Percentiles rank a stretch among this genome's conserved stretches.
These are phyloP conservation scores for Tamias sibiricus DNA, from an alignment of 2,113 vertebrate species.

Conservation along the genomic window DNA sequence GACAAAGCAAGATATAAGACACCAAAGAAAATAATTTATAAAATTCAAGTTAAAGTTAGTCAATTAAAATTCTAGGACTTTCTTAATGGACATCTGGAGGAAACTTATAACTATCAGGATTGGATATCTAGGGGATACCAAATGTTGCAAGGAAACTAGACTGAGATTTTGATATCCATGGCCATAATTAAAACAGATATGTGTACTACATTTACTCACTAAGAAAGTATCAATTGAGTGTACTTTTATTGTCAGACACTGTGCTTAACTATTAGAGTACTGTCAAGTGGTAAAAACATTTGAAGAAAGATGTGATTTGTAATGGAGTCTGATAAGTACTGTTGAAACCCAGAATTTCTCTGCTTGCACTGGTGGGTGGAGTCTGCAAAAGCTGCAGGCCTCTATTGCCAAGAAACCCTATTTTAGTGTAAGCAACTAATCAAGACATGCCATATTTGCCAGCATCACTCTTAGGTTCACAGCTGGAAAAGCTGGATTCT, in stretches of 20 bases:
- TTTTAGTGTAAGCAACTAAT: too few relatives aligned
- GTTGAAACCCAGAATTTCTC: neutral
- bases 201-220: neutral
- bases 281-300: neutral
- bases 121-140: neutral
- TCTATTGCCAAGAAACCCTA: too few relatives aligned
- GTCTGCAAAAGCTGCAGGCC: too few relatives aligned
- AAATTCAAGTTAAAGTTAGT: slow-evolving; percentile 48
- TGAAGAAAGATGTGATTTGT: neutral
- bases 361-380: too few relatives aligned
- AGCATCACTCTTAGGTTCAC: too few relatives aligned
- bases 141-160: neutral
- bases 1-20: slow-evolving; percentile 43
- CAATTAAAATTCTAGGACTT: slow-evolving; percentile 42
- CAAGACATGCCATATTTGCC: too few relatives aligned
- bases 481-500: too few relatives aligned
- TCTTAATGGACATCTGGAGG: neutral
- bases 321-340: neutral
- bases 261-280: neutral
- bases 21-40: slow-evolving; percentile 14
- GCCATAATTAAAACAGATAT: slow-evolving; percentile 10
- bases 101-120: neutral
- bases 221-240: neutral
- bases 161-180: neutral
- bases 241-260: neutral